phyloP scores from a whole-genome alignment of 2,888 invertebrate genomes.

The Pseudoips prasinana region DNA sequence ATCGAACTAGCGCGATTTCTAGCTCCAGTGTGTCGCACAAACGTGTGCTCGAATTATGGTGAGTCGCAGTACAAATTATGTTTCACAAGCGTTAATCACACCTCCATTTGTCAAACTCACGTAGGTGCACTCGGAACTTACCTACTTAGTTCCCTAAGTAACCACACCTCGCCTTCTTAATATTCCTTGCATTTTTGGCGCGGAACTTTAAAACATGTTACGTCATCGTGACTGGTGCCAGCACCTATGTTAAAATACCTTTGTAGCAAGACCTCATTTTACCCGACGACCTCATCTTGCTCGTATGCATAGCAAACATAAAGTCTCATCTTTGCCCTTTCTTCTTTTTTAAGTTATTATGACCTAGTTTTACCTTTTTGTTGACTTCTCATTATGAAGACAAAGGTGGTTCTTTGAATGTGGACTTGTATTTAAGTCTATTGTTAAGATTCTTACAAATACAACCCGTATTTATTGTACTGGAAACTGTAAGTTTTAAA shows the following conservation, averaged over 20 bases:
- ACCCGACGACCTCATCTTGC: conserved; percentile 39
- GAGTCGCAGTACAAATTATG: too few relatives aligned
- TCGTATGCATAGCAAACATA: conserved; percentile 34
- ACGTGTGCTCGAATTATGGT: too few relatives aligned
- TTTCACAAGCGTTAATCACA: too few relatives aligned
- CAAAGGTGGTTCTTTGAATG: conserved; percentile 9
- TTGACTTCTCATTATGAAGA: conserved; percentile 24
- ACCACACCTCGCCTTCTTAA: too few relatives aligned
- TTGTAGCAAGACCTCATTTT: conserved; percentile 41
- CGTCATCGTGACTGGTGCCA: conserved; percentile 15
- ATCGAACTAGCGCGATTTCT: too few relatives aligned
- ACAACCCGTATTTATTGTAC: too few relatives aligned
- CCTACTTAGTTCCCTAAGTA: too few relatives aligned
- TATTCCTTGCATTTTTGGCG: conserved; percentile 11
- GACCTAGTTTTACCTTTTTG: conserved; percentile 31
- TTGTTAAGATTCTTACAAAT: too few relatives aligned
- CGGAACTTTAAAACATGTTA: conserved; percentile 13
- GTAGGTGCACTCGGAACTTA: too few relatives aligned
- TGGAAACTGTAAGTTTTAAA: too few relatives aligned
- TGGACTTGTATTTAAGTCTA: conserved; percentile 2
- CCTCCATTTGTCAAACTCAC: too few relatives aligned
- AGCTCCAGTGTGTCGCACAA: too few relatives aligned
- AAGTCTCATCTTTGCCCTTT: conserved; percentile 5
- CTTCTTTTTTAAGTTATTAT: conserved; percentile 21
- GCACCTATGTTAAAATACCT: conserved; percentile 8